phyloP scores from a whole-genome alignment of 2,797 vertebrate genomes.

The Mormyrus proboscirostris region DNA sequence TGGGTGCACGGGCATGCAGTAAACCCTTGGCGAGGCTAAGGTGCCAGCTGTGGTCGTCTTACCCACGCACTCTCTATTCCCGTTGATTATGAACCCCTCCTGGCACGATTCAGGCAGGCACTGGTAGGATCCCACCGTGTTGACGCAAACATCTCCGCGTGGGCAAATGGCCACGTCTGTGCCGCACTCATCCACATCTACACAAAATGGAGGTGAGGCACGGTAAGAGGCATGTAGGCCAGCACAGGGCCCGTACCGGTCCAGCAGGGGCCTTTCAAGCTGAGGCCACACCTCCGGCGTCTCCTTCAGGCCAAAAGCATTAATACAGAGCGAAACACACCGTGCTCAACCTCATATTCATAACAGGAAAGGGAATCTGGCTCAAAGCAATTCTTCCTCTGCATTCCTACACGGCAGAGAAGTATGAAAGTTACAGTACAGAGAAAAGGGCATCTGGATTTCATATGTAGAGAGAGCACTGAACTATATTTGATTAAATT shows the following conservation, averaged over 20 bases:
- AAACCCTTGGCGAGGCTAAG: neutral
- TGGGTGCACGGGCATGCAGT: conserved; percentile 17
- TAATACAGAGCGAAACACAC: neutral
- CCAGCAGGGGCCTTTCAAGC: neutral
- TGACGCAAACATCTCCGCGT: conserved; percentile 61
- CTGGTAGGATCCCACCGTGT: conserved; percentile 65
- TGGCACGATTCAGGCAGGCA: conserved; percentile 65
- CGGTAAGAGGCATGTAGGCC: conserved; percentile 19
- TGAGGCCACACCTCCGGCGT: neutral
- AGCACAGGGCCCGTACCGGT: neutral
- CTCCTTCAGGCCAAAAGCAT: neutral
- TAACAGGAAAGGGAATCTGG: neutral
- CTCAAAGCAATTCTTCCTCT: neutral
- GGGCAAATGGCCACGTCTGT: conserved; percentile 56
- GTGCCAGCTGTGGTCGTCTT: conserved; percentile 45
- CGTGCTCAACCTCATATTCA: neutral
- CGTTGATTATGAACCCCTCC: conserved; percentile 62
- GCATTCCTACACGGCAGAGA: neutral
- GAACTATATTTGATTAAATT: neutral
- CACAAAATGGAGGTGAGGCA: conserved; percentile 33
- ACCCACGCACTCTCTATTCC: conserved; percentile 64
- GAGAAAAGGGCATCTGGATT: neutral
- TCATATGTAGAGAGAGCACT: neutral
- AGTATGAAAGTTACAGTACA: neutral
- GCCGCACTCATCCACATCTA: conserved; percentile 66